Evolutionary conservation across 1,140 invertebrate species (phyloP).

Genomic region (Micrasema longulum): DNA sequence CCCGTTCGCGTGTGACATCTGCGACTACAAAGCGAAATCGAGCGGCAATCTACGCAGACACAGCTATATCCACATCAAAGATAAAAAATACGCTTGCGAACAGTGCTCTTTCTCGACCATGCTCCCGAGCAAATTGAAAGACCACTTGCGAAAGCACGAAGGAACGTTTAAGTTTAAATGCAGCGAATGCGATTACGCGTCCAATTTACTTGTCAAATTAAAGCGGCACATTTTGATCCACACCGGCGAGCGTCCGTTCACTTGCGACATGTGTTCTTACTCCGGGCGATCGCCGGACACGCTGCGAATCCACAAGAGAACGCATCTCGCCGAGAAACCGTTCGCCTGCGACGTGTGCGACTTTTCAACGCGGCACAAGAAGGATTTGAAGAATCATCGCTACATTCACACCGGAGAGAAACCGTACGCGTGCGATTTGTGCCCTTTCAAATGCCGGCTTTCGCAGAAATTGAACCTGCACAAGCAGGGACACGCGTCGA

Average conservation of each 20-base stretch:
- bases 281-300: not conserved
- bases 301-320: slow-evolving; percentile 10
- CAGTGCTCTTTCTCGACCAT: slow-evolving; percentile 22
- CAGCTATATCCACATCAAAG: slow-evolving; percentile 13
- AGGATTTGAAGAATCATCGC: slow-evolving; percentile 13
- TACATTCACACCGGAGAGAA: too few species aligned
- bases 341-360: slow-evolving; percentile 13
- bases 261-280: slow-evolving; percentile 17
- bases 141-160: not conserved
- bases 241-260: slow-evolving; percentile 21
- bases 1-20: slow-evolving; percentile 7
- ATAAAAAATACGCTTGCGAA: slow-evolving; percentile 16
- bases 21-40: slow-evolving; percentile 15
- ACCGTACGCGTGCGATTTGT: slow-evolving; percentile 6
- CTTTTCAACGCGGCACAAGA: slow-evolving; percentile 7
- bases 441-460: slow-evolving; percentile 14
- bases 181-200: slow-evolving; percentile 30
- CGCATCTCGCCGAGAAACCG: slow-evolving; percentile 17
- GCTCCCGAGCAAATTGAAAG: not conserved
- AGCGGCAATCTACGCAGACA: slow-evolving; percentile 20
- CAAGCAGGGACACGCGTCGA: slow-evolving; percentile 2
- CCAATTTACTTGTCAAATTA: slow-evolving; percentile 5
- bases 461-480: slow-evolving; percentile 4
- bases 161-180: slow-evolving; percentile 13
- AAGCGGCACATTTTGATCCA: slow-evolving; percentile 33